phyloP scores from a whole-genome alignment of 2,888 invertebrate species.

The Bombyx huttoni region DNA sequence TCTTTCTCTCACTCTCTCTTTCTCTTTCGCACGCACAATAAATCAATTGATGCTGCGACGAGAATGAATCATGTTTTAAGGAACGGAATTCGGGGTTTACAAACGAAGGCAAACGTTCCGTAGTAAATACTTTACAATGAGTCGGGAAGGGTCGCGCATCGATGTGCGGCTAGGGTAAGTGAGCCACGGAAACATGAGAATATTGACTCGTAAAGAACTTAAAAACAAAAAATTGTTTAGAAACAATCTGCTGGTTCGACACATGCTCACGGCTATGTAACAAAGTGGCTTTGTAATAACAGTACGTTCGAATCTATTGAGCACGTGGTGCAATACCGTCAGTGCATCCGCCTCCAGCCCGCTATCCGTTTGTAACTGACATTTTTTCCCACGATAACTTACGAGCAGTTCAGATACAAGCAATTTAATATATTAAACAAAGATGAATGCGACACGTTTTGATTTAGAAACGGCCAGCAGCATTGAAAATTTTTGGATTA shows the following conservation, averaged over 20 bases:
- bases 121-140: conserved; percentile 68
- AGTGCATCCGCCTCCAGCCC: conserved; percentile 50
- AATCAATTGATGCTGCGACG: conserved; percentile 48
- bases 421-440: conserved; percentile 24
- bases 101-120: conserved; percentile 64
- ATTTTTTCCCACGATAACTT: conserved; percentile 61
- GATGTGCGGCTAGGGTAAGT: conserved; percentile 62
- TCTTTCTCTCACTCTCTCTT: conserved; percentile 19
- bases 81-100: conserved; percentile 67
- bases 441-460: neutral
- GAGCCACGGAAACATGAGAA: conserved; percentile 57
- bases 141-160: conserved; percentile 58
- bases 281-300: neutral
- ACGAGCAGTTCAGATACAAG: conserved; percentile 33
- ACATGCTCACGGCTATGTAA: neutral
- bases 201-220: neutral
- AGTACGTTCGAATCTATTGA: conserved; percentile 30
- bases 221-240: neutral
- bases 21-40: neutral
- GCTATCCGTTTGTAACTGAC: conserved; percentile 42
- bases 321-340: conserved; percentile 48
- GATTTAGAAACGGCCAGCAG: neutral
- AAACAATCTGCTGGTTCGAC: neutral
- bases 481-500: neutral
- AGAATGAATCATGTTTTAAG: conserved; percentile 68